Evolutionary conservation across 2,888 invertebrate species (phyloP), one percentile per base, ranked within the genome.

Genomic region (Fragum whitleyi): DNA sequence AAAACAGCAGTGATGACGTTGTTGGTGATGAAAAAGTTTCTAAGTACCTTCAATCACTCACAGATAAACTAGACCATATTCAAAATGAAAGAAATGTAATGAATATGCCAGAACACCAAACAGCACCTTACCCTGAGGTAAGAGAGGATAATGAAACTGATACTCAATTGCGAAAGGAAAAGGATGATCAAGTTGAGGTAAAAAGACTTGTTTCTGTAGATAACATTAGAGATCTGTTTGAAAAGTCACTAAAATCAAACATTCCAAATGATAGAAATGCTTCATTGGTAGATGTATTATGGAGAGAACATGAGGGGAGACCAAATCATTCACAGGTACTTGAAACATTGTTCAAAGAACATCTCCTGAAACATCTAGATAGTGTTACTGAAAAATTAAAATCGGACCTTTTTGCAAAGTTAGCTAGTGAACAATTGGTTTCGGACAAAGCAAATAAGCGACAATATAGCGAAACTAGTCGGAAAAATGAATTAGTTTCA

Each of bases 21-120:
- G 61, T 39, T 16, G 81, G 75, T 1, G 78, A 82, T 55, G 69
- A 55, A 47, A 82, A 82, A 29, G 81, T 82, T 62, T 74, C 81
- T 26, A 78, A 70, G 47, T 82, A 75, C 59, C 55, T 82, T 9
- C 59, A 77, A 7, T 69, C 53, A 23, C 51, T 82, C 16, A 75
- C 75, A 5, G 75, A 69, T 9, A 78, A 75, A 32, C 73, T 78
- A 26, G 75, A 72, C 23, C 36, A 51, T 61, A 72, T 82, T 19
- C 77, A 81, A 62, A 72, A 16, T 23, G 78, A 78, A 72, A 51
- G 81, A 28, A 55, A 70, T 29, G 47, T 70, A n/a, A 1, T 77
- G 1, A n/a, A 19, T 39, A 19, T 7, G 19, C 57, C 32, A 21
- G 16, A 62, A 19, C 21, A 28, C 16, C 14, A 53, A n/a, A n/a